Conservation (phyloP, 2,113 vertebrate species). For the Gymnocephalus cernua region DNA sequence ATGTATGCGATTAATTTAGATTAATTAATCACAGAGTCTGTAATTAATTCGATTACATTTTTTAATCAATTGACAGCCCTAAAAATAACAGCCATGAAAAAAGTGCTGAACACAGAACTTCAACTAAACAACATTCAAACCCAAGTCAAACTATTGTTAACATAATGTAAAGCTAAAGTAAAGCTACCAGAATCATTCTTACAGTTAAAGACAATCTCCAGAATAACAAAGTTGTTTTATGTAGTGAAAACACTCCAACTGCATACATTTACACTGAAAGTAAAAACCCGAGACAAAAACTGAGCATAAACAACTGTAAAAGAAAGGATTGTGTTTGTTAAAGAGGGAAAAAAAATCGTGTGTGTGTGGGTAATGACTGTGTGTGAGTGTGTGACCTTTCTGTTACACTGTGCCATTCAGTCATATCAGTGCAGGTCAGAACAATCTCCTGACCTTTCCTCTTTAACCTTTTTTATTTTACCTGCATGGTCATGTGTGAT, state of each 20-base stretch:
- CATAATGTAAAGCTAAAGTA: too few relatives aligned
- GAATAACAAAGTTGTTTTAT: too few relatives aligned
- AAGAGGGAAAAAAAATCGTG: too few relatives aligned
- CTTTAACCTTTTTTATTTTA: too few relatives aligned
- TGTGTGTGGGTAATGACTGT: neutral
- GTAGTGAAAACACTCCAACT: neutral
- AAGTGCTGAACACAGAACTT: neutral
- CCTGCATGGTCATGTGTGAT: neutral
- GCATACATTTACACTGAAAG: neutral
- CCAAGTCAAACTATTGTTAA: too few relatives aligned
- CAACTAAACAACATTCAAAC: neutral
- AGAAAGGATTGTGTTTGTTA: neutral
- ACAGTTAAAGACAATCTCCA: too few relatives aligned
- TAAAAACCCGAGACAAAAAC: neutral
- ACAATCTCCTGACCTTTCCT: neutral
- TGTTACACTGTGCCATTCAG: conserved; percentile 11
- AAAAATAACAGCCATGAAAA: neutral
- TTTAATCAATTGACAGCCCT: too few relatives aligned
- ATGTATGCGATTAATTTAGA: too few relatives aligned
- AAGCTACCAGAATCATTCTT: too few relatives aligned
- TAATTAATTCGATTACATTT: too few relatives aligned
- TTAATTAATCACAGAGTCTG: too few relatives aligned
- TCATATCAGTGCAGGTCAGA: conserved; percentile 6
- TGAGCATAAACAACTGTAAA: neutral
- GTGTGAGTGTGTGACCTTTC: conserved; percentile 22